A percentile compares a stretch with the other conserved stretches of the same genome.
phyloP scores from a whole-genome alignment of 2,113 vertebrate genomes.

The Ceratotherium simum region DNA sequence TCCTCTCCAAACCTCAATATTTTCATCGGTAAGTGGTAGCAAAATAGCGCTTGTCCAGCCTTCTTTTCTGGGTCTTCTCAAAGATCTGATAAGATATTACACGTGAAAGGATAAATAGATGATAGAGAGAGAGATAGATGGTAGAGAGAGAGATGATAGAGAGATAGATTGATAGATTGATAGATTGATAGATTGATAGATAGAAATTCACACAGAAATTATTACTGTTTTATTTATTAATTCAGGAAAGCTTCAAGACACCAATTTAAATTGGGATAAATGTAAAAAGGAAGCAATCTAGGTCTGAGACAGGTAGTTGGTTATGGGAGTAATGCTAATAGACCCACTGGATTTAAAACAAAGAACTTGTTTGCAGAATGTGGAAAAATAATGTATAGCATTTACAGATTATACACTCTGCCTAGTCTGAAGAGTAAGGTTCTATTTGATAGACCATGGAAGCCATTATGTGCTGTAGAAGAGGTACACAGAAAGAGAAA shows the following conservation, averaged over 20 bases:
- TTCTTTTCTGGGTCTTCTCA: background rate
- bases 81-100: background rate
- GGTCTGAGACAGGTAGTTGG: background rate
- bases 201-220: background rate
- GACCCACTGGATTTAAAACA: background rate
- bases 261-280: background rate
- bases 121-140: background rate
- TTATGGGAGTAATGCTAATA: background rate
- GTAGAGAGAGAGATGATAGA: no score
- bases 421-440: background rate
- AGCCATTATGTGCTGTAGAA: background rate
- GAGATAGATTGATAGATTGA: no score
- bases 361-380: background rate
- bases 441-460: background rate
- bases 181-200: no score
- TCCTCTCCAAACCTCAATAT: background rate
- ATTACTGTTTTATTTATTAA: background rate
- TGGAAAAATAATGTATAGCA: background rate
- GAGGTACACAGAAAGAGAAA: background rate
- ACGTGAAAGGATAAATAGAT: background rate
- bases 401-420: background rate
- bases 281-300: background rate
- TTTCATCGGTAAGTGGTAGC: background rate
- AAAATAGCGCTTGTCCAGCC: background rate
- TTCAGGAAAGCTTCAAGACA: background rate